phyloP scores from a whole-genome alignment of 2,113 vertebrate species.

The Pseudonaja textilis region DNA sequence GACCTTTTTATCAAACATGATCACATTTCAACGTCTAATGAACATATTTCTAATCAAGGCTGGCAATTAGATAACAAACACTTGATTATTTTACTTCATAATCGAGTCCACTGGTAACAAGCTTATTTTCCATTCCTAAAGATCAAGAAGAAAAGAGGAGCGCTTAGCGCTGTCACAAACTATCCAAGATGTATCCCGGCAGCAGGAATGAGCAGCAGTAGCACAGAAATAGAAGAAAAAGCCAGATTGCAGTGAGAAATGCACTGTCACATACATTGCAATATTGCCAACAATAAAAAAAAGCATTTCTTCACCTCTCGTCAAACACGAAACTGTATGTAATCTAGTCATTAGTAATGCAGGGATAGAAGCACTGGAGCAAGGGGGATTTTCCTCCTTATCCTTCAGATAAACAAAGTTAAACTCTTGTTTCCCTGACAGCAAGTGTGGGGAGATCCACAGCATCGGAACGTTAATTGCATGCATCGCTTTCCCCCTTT shows the following conservation, averaged over 20 bases:
- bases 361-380: background rate
- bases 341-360: background rate
- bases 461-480: background rate
- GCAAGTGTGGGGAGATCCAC: background rate
- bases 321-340: background rate
- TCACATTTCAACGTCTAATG: background rate
- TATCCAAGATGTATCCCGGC: background rate
- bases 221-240: background rate
- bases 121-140: background rate
- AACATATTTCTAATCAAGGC: background rate
- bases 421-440: background rate
- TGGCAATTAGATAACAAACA: background rate
- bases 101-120: background rate
- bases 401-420: background rate
- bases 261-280: background rate
- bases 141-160: background rate
- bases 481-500: background rate
- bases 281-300: background rate
- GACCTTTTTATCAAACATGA: background rate
- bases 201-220: background rate
- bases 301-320: background rate
- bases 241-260: background rate
- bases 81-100: background rate
- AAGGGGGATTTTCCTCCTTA: background rate
- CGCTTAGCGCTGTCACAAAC: background rate